Conservation (phyloP, 2,113 vertebrate genomes). For the Triplophysa siluroides region DNA sequence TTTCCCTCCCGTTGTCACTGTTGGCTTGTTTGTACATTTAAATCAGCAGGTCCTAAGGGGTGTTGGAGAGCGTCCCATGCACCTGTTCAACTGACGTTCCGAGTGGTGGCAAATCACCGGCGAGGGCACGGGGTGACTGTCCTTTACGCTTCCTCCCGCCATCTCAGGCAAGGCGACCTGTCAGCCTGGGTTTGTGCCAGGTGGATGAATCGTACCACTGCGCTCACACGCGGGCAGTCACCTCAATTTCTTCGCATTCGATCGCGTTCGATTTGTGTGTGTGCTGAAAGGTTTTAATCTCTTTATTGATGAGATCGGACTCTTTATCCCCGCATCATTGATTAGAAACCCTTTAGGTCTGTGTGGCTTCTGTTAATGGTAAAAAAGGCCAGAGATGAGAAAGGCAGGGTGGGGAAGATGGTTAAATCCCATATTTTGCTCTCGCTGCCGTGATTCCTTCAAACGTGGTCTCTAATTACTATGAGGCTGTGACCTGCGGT, state of each 20-base stretch:
- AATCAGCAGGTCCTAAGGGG: not conserved
- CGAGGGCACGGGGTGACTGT: slow-evolving; percentile 15
- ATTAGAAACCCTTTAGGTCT: not conserved
- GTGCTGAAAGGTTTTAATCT: not conserved
- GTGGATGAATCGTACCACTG: not conserved
- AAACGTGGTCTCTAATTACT: slow-evolving; percentile 35
- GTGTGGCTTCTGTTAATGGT: slow-evolving; percentile 12
- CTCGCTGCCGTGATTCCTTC: not conserved
- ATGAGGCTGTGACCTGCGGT: not conserved
- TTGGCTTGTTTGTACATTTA: slow-evolving; percentile 21
- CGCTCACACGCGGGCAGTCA: not conserved
- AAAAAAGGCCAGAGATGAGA: slow-evolving; percentile 9
- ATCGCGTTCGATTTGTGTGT: not conserved
- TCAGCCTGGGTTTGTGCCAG: slow-evolving; percentile 39
- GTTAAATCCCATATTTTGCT: slow-evolving; percentile 5
- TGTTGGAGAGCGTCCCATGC: not conserved
- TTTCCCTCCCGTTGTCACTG: not conserved
- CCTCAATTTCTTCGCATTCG: slow-evolving; percentile 14
- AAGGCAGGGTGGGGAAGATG: slow-evolving; percentile 21
- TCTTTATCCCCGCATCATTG: not conserved
- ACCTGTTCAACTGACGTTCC: slow-evolving; percentile 22
- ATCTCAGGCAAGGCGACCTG: slow-evolving; percentile 18
- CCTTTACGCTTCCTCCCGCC: not conserved
- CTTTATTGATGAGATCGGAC: slow-evolving; percentile 6
- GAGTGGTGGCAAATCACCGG: slow-evolving; percentile 4